A percentile compares a stretch with the other conserved stretches of the same genome.
phyloP scores from a whole-genome alignment of 2,797 vertebrate genomes.

The Ceryle rudis region DNA sequence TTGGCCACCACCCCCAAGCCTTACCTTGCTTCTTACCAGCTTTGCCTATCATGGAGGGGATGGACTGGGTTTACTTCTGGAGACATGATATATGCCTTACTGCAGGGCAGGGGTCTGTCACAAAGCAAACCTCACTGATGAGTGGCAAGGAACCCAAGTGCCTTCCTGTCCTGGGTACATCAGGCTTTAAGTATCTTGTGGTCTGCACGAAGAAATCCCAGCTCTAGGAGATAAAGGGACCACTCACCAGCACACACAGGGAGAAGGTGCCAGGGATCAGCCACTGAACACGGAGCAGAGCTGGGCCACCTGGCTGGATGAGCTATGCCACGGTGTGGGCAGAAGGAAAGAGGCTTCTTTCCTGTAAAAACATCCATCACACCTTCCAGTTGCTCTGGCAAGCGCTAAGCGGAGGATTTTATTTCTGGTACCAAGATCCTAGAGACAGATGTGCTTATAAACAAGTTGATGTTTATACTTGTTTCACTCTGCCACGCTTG shows the following conservation, averaged over 20 bases:
- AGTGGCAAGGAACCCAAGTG: not conserved
- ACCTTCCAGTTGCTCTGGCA: not conserved
- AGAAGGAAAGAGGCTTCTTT: not conserved
- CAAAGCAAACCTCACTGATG: not conserved
- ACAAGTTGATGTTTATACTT: not conserved
- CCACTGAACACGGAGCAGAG: rapidly evolving
- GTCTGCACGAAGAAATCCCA: not conserved
- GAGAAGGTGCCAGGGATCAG: not conserved
- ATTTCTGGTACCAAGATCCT: not conserved
- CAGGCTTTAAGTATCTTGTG: not conserved
- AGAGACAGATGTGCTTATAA: not conserved
- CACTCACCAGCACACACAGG: rapidly evolving
- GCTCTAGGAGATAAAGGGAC: not conserved
- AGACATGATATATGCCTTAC: rapidly evolving
- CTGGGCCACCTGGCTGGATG: not conserved
- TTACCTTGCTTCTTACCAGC: not conserved
- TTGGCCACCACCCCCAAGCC: not conserved
- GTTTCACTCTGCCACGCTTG: not conserved
- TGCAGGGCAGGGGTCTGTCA: not conserved
- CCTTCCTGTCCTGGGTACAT: not conserved
- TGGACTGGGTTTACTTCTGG: not conserved
- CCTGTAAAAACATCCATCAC: not conserved
- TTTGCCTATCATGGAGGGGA: rapidly evolving
- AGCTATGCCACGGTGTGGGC: not conserved
- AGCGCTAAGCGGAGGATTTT: not conserved